Base-by-base conservation (phyloP, 2,113 vertebrate species). In the Mesocricetus auratus region DNA sequence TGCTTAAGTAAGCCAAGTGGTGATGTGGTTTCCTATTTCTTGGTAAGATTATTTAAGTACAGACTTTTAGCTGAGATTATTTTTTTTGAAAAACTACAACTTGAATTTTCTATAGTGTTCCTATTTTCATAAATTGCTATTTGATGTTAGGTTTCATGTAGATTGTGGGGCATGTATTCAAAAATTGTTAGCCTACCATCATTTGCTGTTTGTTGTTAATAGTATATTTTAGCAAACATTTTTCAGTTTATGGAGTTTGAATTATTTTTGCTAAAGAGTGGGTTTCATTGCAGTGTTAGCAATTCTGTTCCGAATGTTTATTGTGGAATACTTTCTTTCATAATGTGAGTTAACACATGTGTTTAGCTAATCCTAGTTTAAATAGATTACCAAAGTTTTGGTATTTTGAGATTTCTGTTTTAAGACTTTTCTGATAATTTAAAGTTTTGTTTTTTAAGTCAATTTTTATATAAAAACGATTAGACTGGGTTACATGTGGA, bases 11-110 rank as follows among this genome's bases (percentile, higher is more conserved):
- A 50, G n/a, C 7, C 5, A 58, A 96, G 42, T 83, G 62, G 58
- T 96, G 96, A 97, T 96, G 95, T 97, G 98, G 98, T 73, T 97
- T 95, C 96, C 96, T 96, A 60, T 81, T 97, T 98, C 95, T 97
- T 94, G 98, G 99, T 99, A 98, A 99, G 98, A 95, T 93, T 86
- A 88, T 97, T 97, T 97, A 92, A 94, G 96, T 97, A 92, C 88
- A 94, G 91, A 86, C 92, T 4, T 95, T 75, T 89, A 83, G 86
- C 7, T 75, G 90, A 9, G 83, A 71, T 15, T 10, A 31, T 22
- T 93, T 11, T 94, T 95, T 92, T 16, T 93, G n/a, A 78, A 93
- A 96, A 95, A 16, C 8, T 13, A 0, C 89, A 96, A 39, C 90
- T 97, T 95, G 33, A 89, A 78, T 93, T 36, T 93, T 94, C 42